phyloP scores from a whole-genome alignment of 1,140 invertebrate genomes.

The Holotrichia oblita region DNA sequence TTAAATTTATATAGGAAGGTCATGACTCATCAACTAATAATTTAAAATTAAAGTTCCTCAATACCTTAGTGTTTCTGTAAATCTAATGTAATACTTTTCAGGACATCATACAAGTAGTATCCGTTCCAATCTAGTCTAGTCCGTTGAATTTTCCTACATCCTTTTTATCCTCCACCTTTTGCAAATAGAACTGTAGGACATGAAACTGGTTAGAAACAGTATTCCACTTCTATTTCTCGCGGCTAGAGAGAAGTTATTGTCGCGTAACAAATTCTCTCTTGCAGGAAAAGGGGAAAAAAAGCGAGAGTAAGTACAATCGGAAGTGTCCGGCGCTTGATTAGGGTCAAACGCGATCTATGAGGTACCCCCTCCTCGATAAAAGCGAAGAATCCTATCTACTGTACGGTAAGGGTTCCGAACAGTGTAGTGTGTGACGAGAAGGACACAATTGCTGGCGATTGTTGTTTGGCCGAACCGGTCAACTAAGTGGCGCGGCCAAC shows the following conservation, averaged over 20 bases:
- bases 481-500: not conserved
- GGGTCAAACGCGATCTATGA: constrained; percentile 13
- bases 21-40: too few relatives aligned
- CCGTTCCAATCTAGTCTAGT: too few relatives aligned
- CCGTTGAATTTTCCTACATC: not conserved
- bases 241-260: constrained; percentile 8
- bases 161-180: not conserved
- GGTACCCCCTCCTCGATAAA: not conserved
- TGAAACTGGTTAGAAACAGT: not conserved
- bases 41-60: too few relatives aligned
- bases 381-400: not conserved
- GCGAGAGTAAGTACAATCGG: constrained; percentile 6
- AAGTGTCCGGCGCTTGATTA: constrained; percentile 19
- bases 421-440: not conserved
- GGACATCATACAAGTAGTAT: too few relatives aligned
- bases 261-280: constrained; percentile 20
- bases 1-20: too few relatives aligned
- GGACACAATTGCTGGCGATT: constrained; percentile 4
- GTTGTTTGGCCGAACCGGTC: constrained; percentile 14
- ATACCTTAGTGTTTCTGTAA: too few relatives aligned
- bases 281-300: not conserved
- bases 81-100: too few relatives aligned
- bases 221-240: not conserved
- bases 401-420: not conserved
- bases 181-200: not conserved